A percentile compares a stretch with the other conserved stretches of the same genome.
These are phyloP conservation scores for Microcebus ravelobensis DNA, from an alignment of 2,113 vertebrate species.

Conservation along the genomic window DNA sequence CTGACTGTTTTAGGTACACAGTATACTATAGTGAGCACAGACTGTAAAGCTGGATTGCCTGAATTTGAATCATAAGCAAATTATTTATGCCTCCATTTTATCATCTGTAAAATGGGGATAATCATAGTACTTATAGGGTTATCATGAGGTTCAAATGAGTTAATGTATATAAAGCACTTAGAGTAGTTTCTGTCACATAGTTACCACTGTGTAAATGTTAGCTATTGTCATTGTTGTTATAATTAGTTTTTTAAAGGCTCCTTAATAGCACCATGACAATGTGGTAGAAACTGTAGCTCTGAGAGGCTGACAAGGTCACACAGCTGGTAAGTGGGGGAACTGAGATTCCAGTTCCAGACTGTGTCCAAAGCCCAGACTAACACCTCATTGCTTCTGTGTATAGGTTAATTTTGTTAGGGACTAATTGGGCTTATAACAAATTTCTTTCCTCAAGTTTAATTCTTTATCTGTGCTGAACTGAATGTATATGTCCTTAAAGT, in stretches of 20 bases:
- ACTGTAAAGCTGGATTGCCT: not conserved
- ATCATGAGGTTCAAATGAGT: not conserved
- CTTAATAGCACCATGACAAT: not conserved
- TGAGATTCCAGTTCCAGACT: not conserved
- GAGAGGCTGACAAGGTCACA: not conserved
- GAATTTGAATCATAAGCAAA: not conserved
- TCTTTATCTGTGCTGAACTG: constrained; percentile 14
- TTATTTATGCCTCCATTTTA: constrained; percentile 8
- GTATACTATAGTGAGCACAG: not conserved
- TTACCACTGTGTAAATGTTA: not conserved
- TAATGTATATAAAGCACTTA: not conserved
- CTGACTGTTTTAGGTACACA: not conserved
- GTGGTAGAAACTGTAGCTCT: constrained; percentile 3
- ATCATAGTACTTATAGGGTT: not conserved
- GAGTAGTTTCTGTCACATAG: not conserved
- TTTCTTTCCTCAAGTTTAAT: constrained; percentile 41
- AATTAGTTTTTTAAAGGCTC: not conserved
- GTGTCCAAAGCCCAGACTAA: not conserved
- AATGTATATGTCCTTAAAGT: constrained; percentile 30
- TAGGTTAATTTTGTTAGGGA: constrained; percentile 11
- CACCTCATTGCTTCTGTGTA: not conserved
- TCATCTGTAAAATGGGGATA: not conserved
- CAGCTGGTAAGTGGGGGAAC: not conserved
- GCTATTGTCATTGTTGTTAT: not conserved
- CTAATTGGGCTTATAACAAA: not conserved